Percentiles rank a stretch among this genome's conserved stretches.
Evolutionary conservation across 2,113 vertebrate genomes (phyloP).

Genomic region (Cricetomys ansorgei): DNA sequence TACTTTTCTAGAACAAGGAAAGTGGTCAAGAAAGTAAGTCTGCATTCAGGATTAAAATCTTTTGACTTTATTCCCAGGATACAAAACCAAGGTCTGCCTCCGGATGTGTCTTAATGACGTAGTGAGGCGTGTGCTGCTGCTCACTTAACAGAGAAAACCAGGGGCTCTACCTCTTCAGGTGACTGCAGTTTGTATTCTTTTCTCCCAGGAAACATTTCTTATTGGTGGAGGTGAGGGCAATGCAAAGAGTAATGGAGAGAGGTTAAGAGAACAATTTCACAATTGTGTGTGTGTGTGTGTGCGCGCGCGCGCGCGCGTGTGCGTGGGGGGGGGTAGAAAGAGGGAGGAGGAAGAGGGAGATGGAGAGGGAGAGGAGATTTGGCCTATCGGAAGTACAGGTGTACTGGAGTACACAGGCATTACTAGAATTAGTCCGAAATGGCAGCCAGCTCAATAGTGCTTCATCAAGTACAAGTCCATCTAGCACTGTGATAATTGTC

Average conservation of each 20-base stretch:
- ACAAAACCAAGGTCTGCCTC: neutral
- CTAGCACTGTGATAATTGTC: neutral
- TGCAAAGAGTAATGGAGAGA: neutral
- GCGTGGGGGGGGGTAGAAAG: too few relatives aligned
- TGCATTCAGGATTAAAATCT: neutral
- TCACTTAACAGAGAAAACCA: neutral
- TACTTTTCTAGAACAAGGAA: constrained; percentile 6
- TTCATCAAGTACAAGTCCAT: neutral
- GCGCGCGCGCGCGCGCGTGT: neutral
- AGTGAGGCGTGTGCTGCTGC: neutral
- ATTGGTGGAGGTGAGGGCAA: neutral
- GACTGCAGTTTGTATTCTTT: neutral
- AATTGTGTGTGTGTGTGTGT: neutral
- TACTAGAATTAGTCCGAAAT: neutral
- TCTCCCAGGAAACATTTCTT: neutral
- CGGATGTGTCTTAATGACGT: neutral
- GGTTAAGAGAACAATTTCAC: neutral
- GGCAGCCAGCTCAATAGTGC: neutral
- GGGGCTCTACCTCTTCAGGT: neutral
- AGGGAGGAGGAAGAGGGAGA: too few relatives aligned
- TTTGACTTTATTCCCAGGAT: constrained; percentile 35
- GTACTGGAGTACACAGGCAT: neutral
- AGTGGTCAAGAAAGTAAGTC: neutral
- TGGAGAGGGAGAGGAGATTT: too few relatives aligned
- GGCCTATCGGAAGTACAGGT: neutral